Percentiles rank a stretch among this genome's conserved stretches.
Evolutionary conservation across 23 tunicate species (phyloP).

Genomic region (Clavelina lepadiformis): DNA sequence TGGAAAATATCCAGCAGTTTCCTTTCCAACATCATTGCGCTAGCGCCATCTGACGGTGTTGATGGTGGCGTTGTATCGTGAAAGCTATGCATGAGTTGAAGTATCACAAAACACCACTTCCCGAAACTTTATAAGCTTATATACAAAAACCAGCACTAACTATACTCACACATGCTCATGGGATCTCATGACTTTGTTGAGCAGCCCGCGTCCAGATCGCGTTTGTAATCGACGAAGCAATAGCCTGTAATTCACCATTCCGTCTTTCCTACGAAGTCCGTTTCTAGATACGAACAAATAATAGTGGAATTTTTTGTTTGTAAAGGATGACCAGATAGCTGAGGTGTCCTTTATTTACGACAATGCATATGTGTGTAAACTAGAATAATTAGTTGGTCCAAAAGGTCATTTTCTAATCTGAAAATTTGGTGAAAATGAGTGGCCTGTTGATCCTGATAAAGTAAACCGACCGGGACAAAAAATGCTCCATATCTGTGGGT

Average conservation of each 20-base stretch:
- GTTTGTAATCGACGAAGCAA: slow-evolving; percentile 69
- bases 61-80: slow-evolving; percentile 50
- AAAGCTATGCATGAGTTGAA: slow-evolving; percentile 26
- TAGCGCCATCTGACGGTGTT: slow-evolving; percentile 60
- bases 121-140: neutral
- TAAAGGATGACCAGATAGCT: too few relatives aligned
- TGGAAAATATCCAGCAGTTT: slow-evolving; percentile 74
- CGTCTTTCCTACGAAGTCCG: slow-evolving; percentile 79
- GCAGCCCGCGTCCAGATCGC: slow-evolving; percentile 58
- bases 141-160: neutral
- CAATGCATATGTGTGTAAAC: too few relatives aligned
- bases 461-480: slow-evolving; percentile 74
- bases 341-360: too few relatives aligned
- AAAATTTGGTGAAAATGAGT: too few relatives aligned
- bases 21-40: slow-evolving; percentile 55
- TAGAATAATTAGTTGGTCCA: too few relatives aligned
- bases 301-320: too few relatives aligned
- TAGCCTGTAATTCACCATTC: slow-evolving; percentile 54
- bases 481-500: slow-evolving; percentile 71
- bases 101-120: neutral
- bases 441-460: too few relatives aligned
- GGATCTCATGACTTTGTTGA: slow-evolving; percentile 69
- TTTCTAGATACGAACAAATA: slow-evolving; percentile 26
- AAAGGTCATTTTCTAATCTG: too few relatives aligned
- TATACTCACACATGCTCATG: slow-evolving; percentile 66